phyloP scores from a whole-genome alignment of 2,888 invertebrate species.

The Volucella inflata region DNA sequence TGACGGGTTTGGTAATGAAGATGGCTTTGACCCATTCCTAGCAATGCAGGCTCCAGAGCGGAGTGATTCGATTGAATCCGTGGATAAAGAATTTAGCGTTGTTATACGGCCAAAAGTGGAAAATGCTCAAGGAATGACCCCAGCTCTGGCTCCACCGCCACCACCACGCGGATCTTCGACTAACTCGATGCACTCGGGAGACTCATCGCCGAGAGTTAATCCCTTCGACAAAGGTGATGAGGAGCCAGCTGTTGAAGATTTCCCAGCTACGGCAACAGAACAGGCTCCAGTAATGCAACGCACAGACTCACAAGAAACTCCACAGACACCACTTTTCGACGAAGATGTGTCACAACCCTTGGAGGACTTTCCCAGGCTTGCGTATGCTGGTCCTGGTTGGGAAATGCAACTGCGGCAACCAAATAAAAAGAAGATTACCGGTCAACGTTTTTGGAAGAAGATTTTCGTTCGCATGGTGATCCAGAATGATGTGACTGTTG shows the following conservation, averaged over 20 bases:
- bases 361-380: conserved; percentile 93
- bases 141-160: conserved; percentile 89
- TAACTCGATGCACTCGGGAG: conserved; percentile 81
- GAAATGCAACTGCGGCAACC: conserved; percentile 98
- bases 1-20: conserved; percentile 88
- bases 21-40: conserved; percentile 92
- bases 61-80: conserved; percentile 90
- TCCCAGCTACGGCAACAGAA: conserved; percentile 79
- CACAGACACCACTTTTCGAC: conserved; percentile 96
- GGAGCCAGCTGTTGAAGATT: conserved; percentile 78
- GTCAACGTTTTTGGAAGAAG: conserved; percentile 98
- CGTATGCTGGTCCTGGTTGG: conserved; percentile 94
- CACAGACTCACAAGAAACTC: conserved; percentile 90
- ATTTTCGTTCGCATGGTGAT: conserved; percentile 92
- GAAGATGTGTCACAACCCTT: conserved; percentile 96
- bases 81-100: conserved; percentile 90
- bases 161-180: conserved; percentile 81
- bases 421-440: conserved; percentile 97
- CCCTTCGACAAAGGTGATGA: conserved; percentile 89
- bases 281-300: conserved; percentile 82
- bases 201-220: conserved; percentile 88
- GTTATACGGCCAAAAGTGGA: conserved; percentile 87
- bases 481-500: conserved; percentile 92
- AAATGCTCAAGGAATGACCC: conserved; percentile 85
- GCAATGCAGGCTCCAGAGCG: conserved; percentile 89